phyloP scores from a whole-genome alignment of 2,888 invertebrate species.

The Alloplasta piceator region DNA sequence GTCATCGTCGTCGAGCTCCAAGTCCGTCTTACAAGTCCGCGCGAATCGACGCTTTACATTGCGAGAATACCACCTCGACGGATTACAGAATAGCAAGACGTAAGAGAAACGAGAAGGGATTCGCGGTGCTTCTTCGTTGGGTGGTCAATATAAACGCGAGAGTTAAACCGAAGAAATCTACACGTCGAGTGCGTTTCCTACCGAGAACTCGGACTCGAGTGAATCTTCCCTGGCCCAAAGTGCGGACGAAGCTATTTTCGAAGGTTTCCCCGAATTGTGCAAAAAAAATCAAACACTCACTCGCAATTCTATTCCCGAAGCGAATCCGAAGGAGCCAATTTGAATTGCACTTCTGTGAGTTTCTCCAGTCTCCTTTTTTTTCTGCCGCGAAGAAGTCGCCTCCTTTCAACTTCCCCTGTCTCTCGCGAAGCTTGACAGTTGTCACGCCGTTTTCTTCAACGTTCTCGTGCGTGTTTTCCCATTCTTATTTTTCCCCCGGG shows the following conservation, averaged over 20 bases:
- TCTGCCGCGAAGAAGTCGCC: not conserved
- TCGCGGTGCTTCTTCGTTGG: slow-evolving; percentile 38
- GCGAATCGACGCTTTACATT: slow-evolving; percentile 42
- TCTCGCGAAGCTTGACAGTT: slow-evolving; percentile 9
- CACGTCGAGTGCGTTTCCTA: slow-evolving; percentile 43
- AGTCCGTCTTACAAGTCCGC: not conserved
- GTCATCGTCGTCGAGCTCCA: slow-evolving; percentile 45
- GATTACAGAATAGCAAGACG: slow-evolving; percentile 38
- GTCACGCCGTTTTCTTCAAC: not conserved
- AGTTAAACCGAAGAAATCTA: slow-evolving; percentile 56
- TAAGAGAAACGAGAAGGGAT: slow-evolving; percentile 56
- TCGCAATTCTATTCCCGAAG: not conserved
- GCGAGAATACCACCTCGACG: slow-evolving; percentile 48
- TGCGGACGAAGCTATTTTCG: not conserved
- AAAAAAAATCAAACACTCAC: not conserved
- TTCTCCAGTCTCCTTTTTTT: not conserved
- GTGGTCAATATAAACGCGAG: slow-evolving; percentile 45
- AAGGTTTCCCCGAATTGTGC: too few relatives aligned
- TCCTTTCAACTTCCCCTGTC: not conserved
- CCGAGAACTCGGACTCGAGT: slow-evolving; percentile 44
- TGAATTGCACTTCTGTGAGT: too few relatives aligned
- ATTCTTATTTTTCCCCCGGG: not conserved
- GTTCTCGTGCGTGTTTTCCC: not conserved
- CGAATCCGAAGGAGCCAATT: not conserved
- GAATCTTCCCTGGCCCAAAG: slow-evolving; percentile 21